Percentiles rank a stretch among this genome's conserved stretches.
Evolutionary conservation across 2,888 invertebrate species (phyloP).

Genomic region (Polyommatus iphigenia): DNA sequence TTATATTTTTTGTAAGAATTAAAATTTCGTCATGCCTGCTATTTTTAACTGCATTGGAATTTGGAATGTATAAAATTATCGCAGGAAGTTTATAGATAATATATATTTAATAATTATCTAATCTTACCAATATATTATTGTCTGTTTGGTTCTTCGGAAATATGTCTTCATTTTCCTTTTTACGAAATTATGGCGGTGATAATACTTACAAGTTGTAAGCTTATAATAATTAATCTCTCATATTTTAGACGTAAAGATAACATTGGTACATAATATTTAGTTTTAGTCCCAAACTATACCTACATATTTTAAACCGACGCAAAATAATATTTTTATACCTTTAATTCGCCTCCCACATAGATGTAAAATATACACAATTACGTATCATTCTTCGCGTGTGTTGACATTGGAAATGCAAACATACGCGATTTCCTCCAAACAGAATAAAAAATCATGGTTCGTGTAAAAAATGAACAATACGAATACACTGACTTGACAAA

Average conservation of each 20-base stretch:
- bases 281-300: background rate
- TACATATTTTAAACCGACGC: background rate
- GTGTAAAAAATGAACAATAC: conserved; percentile 23
- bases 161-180: background rate
- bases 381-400: conserved; percentile 27
- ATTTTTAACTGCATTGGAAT: background rate
- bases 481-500: conserved; percentile 8
- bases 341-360: background rate
- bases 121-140: background rate
- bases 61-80: background rate
- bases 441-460: conserved; percentile 12
- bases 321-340: background rate
- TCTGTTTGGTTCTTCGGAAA: background rate
- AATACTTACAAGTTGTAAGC: background rate
- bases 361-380: conserved; percentile 19
- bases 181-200: background rate
- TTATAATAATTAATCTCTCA: background rate
- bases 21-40: background rate
- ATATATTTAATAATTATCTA: background rate
- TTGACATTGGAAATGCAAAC: conserved; percentile 31
- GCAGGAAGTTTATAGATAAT: background rate
- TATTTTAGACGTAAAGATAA: background rate
- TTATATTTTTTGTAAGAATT: background rate
- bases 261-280: background rate
- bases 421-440: conserved; percentile 26